These are phyloP conservation scores for Orthosia cruda DNA, from an alignment of 2,888 invertebrate species.

Conservation along the genomic window DNA sequence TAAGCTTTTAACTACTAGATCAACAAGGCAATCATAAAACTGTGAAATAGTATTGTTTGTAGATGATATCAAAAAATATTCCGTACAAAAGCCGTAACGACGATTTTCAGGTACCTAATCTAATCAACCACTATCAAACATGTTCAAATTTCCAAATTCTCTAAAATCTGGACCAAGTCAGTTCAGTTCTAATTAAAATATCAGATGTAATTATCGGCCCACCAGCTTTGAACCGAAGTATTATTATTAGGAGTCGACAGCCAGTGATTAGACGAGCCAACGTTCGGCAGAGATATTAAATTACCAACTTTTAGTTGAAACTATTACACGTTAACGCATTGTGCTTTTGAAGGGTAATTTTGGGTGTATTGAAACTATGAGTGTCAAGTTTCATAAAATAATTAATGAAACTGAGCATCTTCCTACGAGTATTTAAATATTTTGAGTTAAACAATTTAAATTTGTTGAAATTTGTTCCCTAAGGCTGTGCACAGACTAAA, in stretches of 20 bases:
- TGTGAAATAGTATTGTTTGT: too few relatives aligned
- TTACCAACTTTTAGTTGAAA: conserved; percentile 24
- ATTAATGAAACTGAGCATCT: too few relatives aligned
- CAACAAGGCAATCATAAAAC: too few relatives aligned
- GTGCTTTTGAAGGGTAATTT: not conserved
- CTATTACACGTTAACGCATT: not conserved
- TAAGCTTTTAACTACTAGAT: too few relatives aligned
- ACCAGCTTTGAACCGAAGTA: conserved; percentile 12
- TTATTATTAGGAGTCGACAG: conserved; percentile 29
- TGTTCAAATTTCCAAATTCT: not conserved
- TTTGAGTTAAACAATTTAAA: too few relatives aligned
- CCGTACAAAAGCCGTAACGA: too few relatives aligned
- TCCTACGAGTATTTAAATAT: too few relatives aligned
- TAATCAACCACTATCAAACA: conserved; percentile 7
- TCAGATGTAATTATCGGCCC: conserved; percentile 36
- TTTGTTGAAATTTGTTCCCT: too few relatives aligned
- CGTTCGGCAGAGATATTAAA: conserved; percentile 22
- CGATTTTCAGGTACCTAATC: too few relatives aligned
- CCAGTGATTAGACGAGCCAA: conserved; percentile 2
- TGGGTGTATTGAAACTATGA: too few relatives aligned
- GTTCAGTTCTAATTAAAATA: conserved; percentile 25
- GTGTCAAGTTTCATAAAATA: not conserved
- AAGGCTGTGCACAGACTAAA: too few relatives aligned
- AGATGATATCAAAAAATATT: too few relatives aligned
- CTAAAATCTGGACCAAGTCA: conserved; percentile 6